These are phyloP conservation scores for Synaphobranchus kaupii DNA, from an alignment of 2,797 vertebrate species.

Conservation along the genomic window DNA sequence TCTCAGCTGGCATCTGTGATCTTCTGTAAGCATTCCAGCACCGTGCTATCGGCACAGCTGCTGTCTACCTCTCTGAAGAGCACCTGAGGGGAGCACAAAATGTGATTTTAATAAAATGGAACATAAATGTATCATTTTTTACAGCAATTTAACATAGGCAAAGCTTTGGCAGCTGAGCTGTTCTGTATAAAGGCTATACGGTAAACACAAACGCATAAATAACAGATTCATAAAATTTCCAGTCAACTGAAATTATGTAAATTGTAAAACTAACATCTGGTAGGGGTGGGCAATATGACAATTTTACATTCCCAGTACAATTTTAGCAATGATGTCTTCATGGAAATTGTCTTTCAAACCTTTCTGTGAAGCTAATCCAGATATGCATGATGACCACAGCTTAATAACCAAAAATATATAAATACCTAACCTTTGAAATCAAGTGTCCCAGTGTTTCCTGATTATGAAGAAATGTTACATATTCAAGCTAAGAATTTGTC, in stretches of 20 bases:
- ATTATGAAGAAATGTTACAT: too few relatives aligned
- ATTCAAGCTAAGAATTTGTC: too few relatives aligned
- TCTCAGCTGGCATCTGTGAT: conserved; percentile 47
- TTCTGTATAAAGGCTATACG: background rate
- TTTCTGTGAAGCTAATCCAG: too few relatives aligned
- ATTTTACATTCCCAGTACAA: too few relatives aligned
- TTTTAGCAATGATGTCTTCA: too few relatives aligned
- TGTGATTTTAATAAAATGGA: background rate
- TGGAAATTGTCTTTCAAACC: too few relatives aligned
- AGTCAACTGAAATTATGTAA: background rate
- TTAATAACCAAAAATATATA: too few relatives aligned
- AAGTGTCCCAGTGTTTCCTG: too few relatives aligned
- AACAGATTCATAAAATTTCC: background rate
- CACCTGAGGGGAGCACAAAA: conserved; percentile 51
- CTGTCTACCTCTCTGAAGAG: conserved; percentile 64
- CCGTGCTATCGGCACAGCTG: conserved; percentile 59
- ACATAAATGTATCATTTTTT: background rate
- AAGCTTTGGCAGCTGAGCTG: background rate
- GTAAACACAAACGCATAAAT: background rate
- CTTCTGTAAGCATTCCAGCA: conserved; percentile 62
- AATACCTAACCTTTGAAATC: too few relatives aligned
- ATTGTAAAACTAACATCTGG: too few relatives aligned
- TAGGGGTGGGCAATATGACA: too few relatives aligned
- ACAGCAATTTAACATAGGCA: background rate
- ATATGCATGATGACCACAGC: too few relatives aligned